Evolutionary conservation across 2,888 invertebrate species (phyloP).

Genomic region (Strigamia maritima): DNA sequence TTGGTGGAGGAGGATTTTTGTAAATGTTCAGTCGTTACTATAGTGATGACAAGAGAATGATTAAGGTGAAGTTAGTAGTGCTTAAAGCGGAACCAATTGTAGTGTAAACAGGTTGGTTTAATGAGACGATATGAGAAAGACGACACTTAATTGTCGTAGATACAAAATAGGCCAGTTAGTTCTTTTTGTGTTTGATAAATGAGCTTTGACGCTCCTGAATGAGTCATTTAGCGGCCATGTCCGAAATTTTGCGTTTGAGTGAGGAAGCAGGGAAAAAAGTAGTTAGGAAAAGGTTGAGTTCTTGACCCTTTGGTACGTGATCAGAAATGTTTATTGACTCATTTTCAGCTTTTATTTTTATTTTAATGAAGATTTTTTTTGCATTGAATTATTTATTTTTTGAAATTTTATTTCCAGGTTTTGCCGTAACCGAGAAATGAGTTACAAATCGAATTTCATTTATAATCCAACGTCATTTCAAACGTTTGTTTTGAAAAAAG

Average conservation of each 20-base stretch:
- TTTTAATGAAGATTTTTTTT: background rate
- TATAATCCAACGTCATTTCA: background rate
- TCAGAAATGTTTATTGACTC: background rate
- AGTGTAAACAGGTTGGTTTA: background rate
- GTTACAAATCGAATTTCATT: background rate
- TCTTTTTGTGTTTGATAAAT: background rate
- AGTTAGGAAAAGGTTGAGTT: background rate
- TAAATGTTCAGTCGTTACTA: background rate
- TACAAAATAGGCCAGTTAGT: background rate
- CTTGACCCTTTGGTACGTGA: background rate
- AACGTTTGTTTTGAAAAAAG: background rate
- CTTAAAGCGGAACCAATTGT: background rate
- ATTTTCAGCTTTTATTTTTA: background rate
- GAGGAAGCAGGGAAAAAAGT: conserved; percentile 1
- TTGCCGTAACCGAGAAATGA: background rate
- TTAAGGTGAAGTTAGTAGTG: background rate
- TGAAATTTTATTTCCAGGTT: background rate
- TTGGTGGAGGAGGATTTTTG: background rate
- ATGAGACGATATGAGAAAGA: background rate
- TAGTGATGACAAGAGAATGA: background rate
- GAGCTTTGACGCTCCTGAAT: background rate
- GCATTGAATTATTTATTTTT: background rate
- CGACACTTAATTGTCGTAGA: conserved; percentile 2
- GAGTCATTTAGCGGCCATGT: conserved; percentile 15
- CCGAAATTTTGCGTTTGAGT: background rate